These are phyloP conservation scores for Cordilura impudica DNA, from an alignment of 2,888 invertebrate genomes.

Conservation along the genomic window DNA sequence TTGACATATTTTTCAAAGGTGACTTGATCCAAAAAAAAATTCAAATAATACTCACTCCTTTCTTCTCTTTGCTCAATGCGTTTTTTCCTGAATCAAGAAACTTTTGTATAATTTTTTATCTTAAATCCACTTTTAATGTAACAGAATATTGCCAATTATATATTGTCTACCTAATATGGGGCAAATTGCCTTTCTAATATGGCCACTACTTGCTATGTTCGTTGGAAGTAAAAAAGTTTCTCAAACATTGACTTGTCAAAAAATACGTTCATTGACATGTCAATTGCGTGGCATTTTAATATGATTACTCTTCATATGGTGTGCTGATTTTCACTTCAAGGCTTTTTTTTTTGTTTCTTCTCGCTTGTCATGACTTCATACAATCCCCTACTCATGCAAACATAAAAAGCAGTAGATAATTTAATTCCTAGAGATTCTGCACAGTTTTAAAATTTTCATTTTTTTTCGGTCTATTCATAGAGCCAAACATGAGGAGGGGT, in stretches of 20 bases:
- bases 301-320: conserved; percentile 61
- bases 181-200: neutral
- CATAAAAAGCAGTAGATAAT: conserved; percentile 33
- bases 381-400: conserved; percentile 1
- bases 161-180: neutral
- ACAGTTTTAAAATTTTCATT: conserved; percentile 43
- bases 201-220: neutral
- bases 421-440: conserved; percentile 59
- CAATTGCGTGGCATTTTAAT: conserved; percentile 63
- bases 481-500: neutral
- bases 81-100: too few relatives aligned
- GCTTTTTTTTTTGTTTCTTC: conserved; percentile 16
- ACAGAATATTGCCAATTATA: too few relatives aligned
- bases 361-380: conserved; percentile 38
- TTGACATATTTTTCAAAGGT: too few relatives aligned
- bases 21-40: too few relatives aligned
- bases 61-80: too few relatives aligned
- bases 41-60: too few relatives aligned
- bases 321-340: conserved; percentile 60
- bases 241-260: conserved; percentile 51
- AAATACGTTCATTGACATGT: conserved; percentile 59
- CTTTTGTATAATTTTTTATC: too few relatives aligned
- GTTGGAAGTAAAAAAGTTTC: neutral
- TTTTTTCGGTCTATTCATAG: conserved; percentile 1
- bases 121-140: too few relatives aligned